These are phyloP conservation scores for Hephaestus fuliginosus DNA, from an alignment of 2,797 vertebrate species.

Conservation along the genomic window DNA sequence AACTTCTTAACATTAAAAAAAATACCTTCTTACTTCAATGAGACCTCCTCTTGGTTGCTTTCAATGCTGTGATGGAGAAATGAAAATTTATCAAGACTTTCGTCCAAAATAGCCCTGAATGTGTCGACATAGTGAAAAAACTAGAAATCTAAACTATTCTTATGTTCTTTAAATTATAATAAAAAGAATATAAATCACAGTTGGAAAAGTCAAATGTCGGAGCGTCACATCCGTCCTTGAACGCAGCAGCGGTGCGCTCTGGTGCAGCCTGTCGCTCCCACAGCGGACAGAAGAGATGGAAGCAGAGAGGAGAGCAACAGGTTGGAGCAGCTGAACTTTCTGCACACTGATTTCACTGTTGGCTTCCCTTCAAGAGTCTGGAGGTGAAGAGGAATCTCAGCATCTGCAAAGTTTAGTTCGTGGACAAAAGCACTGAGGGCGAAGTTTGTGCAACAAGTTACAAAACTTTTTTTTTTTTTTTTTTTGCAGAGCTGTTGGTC, in stretches of 20 bases:
- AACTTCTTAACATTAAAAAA: not conserved
- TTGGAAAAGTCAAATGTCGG: not conserved
- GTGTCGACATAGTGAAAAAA: not conserved
- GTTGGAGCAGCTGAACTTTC: constrained; percentile 43
- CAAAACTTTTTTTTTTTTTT: too few relatives aligned
- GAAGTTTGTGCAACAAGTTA: not conserved
- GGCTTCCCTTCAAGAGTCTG: not conserved
- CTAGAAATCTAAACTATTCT: too few relatives aligned
- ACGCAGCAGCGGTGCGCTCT: constrained; percentile 59
- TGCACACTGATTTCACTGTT: not conserved
- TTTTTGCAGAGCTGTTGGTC: not conserved
- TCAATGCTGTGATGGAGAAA: not conserved
- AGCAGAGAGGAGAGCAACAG: constrained; percentile 36
- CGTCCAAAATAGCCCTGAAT: not conserved
- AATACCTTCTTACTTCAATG: not conserved
- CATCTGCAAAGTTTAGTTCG: not conserved
- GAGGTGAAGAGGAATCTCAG: not conserved
- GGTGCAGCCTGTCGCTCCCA: not conserved
- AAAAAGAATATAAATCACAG: too few relatives aligned
- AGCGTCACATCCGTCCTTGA: constrained; percentile 57
- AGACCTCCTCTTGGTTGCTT: not conserved
- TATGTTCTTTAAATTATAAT: not conserved
- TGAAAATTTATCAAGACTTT: not conserved
- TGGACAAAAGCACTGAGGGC: not conserved
- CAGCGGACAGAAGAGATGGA: constrained; percentile 35